Conservation (phyloP, 2,888 invertebrate species). For the Automeris io region DNA sequence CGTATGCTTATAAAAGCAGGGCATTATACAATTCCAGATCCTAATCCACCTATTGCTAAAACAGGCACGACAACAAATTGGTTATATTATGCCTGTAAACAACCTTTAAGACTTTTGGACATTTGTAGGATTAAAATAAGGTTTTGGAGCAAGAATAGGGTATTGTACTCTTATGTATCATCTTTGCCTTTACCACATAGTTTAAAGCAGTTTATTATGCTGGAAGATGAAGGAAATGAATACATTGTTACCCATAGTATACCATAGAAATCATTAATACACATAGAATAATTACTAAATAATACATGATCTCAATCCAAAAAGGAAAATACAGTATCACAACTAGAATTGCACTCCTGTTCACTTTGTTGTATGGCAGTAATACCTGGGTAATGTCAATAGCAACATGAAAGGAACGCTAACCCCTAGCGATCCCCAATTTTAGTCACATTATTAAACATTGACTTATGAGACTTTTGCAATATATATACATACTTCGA, state of each 20-base stretch:
- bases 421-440: too few species aligned
- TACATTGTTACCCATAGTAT: constrained; percentile 6
- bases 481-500: too few species aligned
- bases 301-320: too few species aligned
- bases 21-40: constrained; percentile 27
- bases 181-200: constrained; percentile 73
- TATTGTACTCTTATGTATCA: constrained; percentile 49
- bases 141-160: constrained; percentile 30
- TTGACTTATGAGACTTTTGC: too few species aligned
- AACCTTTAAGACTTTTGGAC: constrained; percentile 73
- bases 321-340: too few species aligned
- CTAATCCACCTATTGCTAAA: constrained; percentile 17
- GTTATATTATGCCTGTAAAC: constrained; percentile 54
- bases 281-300: too few species aligned
- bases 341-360: too few species aligned
- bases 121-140: constrained; percentile 77
- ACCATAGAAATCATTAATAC: constrained; percentile 2
- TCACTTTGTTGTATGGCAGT: too few species aligned
- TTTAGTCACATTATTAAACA: too few species aligned
- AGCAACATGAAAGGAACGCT: too few species aligned
- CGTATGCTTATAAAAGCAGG: constrained; percentile 62
- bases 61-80: constrained; percentile 46
- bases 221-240: constrained; percentile 61
- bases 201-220: constrained; percentile 76
- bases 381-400: too few species aligned